Conservation (phyloP, 2,888 invertebrate species). For the Eurytoma adleriae region DNA sequence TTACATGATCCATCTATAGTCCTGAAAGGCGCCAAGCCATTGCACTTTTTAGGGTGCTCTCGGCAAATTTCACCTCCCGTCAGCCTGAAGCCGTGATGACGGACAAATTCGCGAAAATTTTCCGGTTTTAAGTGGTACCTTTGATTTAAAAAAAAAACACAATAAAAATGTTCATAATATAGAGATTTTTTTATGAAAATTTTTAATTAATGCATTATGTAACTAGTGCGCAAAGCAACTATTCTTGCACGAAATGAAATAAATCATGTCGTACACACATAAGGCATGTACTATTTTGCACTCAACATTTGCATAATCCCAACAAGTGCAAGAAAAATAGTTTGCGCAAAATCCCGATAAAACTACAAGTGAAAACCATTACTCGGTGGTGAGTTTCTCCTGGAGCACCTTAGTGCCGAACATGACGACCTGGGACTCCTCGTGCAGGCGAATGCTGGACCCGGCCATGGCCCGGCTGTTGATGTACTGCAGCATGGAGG, state of each 20-base stretch:
- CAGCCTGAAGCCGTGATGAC: slow-evolving; percentile 65
- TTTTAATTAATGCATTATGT: too few species aligned
- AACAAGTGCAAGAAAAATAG: too few species aligned
- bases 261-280: too few species aligned
- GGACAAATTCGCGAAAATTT: slow-evolving; percentile 76
- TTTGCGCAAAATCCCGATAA: too few species aligned
- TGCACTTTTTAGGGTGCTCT: slow-evolving; percentile 57
- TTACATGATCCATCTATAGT: slow-evolving; percentile 73
- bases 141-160: neutral
- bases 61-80: slow-evolving; percentile 64
- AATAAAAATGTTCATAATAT: too few species aligned
- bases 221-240: too few species aligned
- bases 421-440: slow-evolving; percentile 60
- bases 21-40: slow-evolving; percentile 62
- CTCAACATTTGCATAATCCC: too few species aligned
- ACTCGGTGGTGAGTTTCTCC: slow-evolving; percentile 58
- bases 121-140: slow-evolving; percentile 62
- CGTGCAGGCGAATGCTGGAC: slow-evolving; percentile 53
- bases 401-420: slow-evolving; percentile 61
- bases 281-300: too few species aligned
- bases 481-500: slow-evolving; percentile 60
- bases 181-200: too few species aligned
- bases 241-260: too few species aligned
- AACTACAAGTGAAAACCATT: slow-evolving; percentile 14
- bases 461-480: slow-evolving; percentile 51